A percentile compares a stretch with the other conserved stretches of the same genome.
These are phyloP conservation scores for Eidolon helvum DNA, from an alignment of 2,113 vertebrate species.

Conservation along the genomic window DNA sequence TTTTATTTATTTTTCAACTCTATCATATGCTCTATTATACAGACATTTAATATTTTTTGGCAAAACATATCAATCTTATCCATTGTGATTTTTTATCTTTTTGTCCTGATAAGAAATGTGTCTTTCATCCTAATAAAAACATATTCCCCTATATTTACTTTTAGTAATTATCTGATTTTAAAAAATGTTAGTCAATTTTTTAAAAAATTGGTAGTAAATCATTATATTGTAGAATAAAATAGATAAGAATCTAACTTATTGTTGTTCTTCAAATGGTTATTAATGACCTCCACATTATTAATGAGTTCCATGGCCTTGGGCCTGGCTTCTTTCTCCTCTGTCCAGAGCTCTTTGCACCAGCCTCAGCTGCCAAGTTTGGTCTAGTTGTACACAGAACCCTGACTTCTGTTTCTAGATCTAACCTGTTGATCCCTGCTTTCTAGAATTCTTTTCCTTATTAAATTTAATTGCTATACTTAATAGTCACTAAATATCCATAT, in stretches of 20 bases:
- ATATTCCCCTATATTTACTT: not conserved
- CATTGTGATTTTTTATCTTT: conserved; percentile 29
- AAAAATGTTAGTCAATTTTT: not conserved
- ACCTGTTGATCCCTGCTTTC: not conserved
- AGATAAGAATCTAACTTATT: not conserved
- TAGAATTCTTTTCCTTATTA: not conserved
- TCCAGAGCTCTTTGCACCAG: not conserved
- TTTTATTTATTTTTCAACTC: not conserved
- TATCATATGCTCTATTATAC: not conserved
- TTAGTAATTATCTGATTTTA: not conserved
- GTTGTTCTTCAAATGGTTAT: not conserved
- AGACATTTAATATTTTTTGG: not conserved
- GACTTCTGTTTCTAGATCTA: not conserved
- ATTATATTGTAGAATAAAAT: conserved; percentile 3
- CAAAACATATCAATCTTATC: not conserved
- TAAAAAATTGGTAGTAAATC: not conserved
- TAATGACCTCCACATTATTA: not conserved
- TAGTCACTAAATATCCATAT: not conserved
- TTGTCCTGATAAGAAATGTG: not conserved
- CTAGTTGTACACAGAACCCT: not conserved
- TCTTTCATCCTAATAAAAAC: not conserved
- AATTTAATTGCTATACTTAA: conserved; percentile 7
- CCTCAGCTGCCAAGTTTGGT: not conserved
- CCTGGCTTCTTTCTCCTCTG: not conserved
- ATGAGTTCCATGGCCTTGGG: not conserved